Conservation (phyloP, 2,888 invertebrate species). For the Netelia melanura region DNA sequence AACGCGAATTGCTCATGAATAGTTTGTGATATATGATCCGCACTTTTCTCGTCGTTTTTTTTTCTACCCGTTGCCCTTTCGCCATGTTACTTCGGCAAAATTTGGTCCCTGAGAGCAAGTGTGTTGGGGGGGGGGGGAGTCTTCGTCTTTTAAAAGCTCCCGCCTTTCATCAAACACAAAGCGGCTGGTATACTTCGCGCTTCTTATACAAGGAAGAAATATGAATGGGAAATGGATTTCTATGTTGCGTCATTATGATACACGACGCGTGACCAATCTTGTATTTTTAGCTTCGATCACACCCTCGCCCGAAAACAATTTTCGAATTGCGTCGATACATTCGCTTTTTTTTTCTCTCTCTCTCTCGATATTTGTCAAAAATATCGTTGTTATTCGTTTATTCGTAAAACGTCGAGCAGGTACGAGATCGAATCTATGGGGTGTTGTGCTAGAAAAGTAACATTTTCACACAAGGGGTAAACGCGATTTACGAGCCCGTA, state of each 20-base stretch:
- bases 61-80: not conserved
- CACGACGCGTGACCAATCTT: not conserved
- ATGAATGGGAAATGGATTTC: constrained; percentile 24
- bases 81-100: constrained; percentile 11
- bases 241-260: constrained; percentile 7
- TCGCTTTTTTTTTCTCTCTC: too few species aligned
- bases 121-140: not conserved
- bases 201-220: constrained; percentile 5
- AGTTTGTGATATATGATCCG: constrained; percentile 59
- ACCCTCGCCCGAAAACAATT: too few species aligned
- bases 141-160: constrained; percentile 7
- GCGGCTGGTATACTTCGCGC: not conserved
- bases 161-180: constrained; percentile 33
- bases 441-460: too few species aligned
- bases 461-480: too few species aligned
- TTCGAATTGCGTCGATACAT: too few species aligned
- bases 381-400: too few species aligned
- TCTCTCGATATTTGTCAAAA: too few species aligned
- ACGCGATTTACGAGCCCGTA: too few species aligned
- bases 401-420: too few species aligned
- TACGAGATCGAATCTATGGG: too few species aligned
- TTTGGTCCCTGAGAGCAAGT: not conserved
- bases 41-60: constrained; percentile 40
- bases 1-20: constrained; percentile 58
- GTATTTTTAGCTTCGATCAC: not conserved